Conservation (phyloP, 1,140 invertebrate genomes). For the Ceratina australensis region DNA sequence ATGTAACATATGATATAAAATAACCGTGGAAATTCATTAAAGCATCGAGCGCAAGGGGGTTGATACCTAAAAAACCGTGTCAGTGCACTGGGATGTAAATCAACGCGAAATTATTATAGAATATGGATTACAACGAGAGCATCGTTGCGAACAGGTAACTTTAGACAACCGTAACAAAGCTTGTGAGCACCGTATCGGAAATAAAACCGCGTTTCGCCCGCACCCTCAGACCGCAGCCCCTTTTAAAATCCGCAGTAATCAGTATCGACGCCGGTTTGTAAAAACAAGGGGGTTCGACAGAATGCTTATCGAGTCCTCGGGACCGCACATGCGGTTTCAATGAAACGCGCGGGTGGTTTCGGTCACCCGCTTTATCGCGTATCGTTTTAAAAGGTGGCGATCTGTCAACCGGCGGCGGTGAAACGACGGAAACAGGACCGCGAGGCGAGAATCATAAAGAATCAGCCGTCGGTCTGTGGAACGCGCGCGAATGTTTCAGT, state of each 20-base stretch:
- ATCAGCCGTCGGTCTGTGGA: slow-evolving; percentile 15
- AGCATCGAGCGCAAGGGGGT: no score
- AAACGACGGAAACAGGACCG: slow-evolving; percentile 29
- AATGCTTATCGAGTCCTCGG: not conserved
- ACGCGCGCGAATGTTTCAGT: slow-evolving; percentile 64
- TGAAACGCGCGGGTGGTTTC: slow-evolving; percentile 2
- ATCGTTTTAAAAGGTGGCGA: slow-evolving; percentile 41
- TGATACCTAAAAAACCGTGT: no score
- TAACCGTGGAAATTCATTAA: no score
- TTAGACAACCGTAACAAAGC: not conserved
- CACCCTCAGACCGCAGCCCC: no score
- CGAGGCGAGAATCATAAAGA: slow-evolving; percentile 16
- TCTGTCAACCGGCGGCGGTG: slow-evolving; percentile 51
- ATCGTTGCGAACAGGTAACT: not conserved
- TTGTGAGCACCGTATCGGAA: not conserved
- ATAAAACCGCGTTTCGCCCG: no score
- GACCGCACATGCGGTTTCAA: not conserved
- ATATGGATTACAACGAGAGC: no score
- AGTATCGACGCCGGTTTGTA: not conserved
- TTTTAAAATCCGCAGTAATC: not conserved
- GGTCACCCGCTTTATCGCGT: not conserved
- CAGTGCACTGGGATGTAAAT: no score
- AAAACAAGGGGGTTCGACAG: not conserved
- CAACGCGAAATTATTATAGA: no score
- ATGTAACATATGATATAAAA: no score